Evolutionary conservation across 1,140 invertebrate species (phyloP).

Genomic region (Drosophila oshimai): DNA sequence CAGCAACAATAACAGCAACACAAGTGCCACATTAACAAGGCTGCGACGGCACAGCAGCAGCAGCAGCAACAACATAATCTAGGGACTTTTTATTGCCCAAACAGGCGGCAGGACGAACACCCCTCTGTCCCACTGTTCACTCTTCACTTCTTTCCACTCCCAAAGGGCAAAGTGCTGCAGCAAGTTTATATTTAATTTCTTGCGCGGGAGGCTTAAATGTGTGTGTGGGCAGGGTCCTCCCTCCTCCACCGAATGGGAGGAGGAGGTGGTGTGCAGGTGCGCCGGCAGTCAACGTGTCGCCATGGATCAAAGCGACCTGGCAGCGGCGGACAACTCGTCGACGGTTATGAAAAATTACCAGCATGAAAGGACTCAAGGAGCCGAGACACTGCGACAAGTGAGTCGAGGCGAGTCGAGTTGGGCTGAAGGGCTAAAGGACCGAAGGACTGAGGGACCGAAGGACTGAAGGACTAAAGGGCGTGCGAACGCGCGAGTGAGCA

Average conservation of each 20-base stretch:
- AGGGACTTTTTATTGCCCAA: constrained; percentile 69
- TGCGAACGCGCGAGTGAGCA: constrained; percentile 38
- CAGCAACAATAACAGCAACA: constrained; percentile 45
- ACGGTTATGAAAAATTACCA: constrained; percentile 74
- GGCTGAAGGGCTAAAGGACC: background rate
- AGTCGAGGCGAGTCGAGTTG: constrained; percentile 7
- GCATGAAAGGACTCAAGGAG: constrained; percentile 48
- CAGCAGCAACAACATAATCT: constrained; percentile 52
- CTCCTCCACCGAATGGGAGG: too few species aligned
- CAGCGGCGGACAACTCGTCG: constrained; percentile 44
- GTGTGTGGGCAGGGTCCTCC: background rate
- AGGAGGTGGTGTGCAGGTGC: constrained; percentile 51
- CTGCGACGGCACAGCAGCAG: constrained; percentile 20
- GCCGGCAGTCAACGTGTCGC: constrained; percentile 55
- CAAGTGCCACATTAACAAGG: constrained; percentile 53
- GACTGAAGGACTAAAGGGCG: constrained; percentile 16
- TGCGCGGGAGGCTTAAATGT: constrained; percentile 47
- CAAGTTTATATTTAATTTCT: constrained; percentile 79
- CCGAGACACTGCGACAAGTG: constrained; percentile 41
- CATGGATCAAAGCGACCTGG: constrained; percentile 61
- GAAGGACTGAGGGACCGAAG: background rate
- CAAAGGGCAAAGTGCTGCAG: constrained; percentile 51
- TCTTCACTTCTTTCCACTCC: too few species aligned
- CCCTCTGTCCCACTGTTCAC: background rate
- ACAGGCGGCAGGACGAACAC: constrained; percentile 17